phyloP scores from a whole-genome alignment of 2,888 invertebrate genomes.

The Luperina testacea region DNA sequence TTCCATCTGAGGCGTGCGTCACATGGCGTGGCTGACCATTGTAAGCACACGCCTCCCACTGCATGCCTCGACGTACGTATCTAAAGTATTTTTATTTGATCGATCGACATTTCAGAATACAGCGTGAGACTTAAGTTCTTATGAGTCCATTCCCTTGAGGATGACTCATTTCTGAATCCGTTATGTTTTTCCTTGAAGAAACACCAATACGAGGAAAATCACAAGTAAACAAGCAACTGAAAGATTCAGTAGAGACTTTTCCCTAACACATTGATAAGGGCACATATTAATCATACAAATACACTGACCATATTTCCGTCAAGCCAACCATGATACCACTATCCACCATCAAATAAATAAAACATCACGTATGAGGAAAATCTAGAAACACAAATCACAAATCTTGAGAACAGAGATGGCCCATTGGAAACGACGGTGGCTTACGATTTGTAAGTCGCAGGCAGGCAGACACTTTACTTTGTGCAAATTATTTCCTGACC shows the following conservation, averaged over 20 bases:
- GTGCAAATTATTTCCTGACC: neutral
- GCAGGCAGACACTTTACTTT: neutral
- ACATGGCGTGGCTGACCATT: neutral
- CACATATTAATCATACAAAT: constrained; percentile 2
- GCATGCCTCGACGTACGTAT: too few relatives aligned
- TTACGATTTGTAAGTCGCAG: neutral
- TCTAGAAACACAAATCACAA: neutral
- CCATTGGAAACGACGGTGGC: neutral
- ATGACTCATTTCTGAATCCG: neutral
- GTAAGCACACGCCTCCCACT: neutral
- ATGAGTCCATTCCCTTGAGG: neutral
- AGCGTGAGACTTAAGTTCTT: neutral
- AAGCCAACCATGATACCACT: neutral
- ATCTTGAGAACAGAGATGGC: neutral
- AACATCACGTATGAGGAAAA: constrained; percentile 1
- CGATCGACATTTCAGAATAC: neutral
- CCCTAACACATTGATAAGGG: neutral
- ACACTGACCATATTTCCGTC: constrained; percentile 8
- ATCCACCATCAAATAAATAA: neutral
- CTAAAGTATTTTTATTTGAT: neutral
- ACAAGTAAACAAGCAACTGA: neutral
- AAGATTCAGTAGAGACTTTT: constrained; percentile 7
- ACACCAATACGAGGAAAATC: constrained; percentile 3
- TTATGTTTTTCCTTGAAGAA: neutral
- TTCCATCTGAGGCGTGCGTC: too few relatives aligned